Evolutionary conservation across 2,888 invertebrate genomes (phyloP).

Genomic region (Suillia variegata): DNA sequence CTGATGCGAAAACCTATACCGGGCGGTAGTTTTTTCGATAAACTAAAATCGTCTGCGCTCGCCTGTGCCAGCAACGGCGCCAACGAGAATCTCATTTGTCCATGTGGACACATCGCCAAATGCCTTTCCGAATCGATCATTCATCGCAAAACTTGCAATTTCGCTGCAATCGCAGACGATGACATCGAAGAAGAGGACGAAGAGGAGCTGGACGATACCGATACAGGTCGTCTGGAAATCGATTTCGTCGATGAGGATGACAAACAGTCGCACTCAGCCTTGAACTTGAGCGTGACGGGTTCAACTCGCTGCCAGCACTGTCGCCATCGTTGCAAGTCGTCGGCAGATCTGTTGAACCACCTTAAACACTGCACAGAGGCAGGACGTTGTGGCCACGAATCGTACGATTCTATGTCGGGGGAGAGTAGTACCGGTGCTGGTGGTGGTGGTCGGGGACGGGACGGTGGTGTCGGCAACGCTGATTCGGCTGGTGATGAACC

Average conservation of each 20-base stretch:
- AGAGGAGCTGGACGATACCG: slow-evolving; percentile 46
- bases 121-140: slow-evolving; percentile 81
- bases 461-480: slow-evolving; percentile 28
- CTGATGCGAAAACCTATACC: slow-evolving; percentile 52
- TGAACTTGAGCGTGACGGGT: slow-evolving; percentile 63
- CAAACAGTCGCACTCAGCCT: slow-evolving; percentile 57
- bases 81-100: slow-evolving; percentile 71
- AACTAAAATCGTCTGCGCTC: slow-evolving; percentile 73
- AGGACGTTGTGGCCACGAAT: slow-evolving; percentile 55
- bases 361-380: slow-evolving; percentile 73
- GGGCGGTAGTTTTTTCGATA: slow-evolving; percentile 81
- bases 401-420: slow-evolving; percentile 57
- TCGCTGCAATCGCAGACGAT: slow-evolving; percentile 46
- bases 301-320: slow-evolving; percentile 86
- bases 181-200: slow-evolving; percentile 47
- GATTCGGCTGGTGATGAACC: slow-evolving; percentile 60
- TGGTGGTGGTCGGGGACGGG: too few relatives aligned
- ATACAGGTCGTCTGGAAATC: slow-evolving; percentile 51
- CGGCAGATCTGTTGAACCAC: slow-evolving; percentile 77
- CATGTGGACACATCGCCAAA: slow-evolving; percentile 78
- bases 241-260: slow-evolving; percentile 53
- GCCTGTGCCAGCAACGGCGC: slow-evolving; percentile 69
- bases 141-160: slow-evolving; percentile 73
- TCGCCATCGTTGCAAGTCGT: slow-evolving; percentile 84
- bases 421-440: slow-evolving; percentile 58